These are phyloP conservation scores for Pherbina coryleti DNA, from an alignment of 2,888 invertebrate genomes.

Conservation along the genomic window DNA sequence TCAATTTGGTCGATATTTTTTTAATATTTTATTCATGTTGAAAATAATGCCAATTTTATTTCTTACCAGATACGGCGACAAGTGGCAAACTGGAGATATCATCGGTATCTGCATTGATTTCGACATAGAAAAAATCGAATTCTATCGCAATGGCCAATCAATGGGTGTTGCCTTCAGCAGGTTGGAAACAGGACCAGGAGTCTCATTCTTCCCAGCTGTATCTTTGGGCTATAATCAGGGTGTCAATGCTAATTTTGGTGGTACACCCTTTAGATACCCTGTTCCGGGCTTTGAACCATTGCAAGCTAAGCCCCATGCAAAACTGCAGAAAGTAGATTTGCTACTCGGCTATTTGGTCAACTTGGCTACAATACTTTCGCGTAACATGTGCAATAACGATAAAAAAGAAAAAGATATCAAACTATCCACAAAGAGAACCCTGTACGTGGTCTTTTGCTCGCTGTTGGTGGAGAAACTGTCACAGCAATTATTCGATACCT, in stretches of 20 bases:
- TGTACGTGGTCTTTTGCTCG: constrained; percentile 72
- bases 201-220: constrained; percentile 85
- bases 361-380: constrained; percentile 62
- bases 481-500: constrained; percentile 74
- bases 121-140: constrained; percentile 78
- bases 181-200: constrained; percentile 78
- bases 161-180: constrained; percentile 81
- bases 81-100: constrained; percentile 87
- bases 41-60: neutral
- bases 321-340: constrained; percentile 60
- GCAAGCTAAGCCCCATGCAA: constrained; percentile 71
- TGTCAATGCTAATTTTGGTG: constrained; percentile 84
- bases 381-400: constrained; percentile 55
- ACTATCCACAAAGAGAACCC: constrained; percentile 69
- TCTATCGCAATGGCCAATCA: constrained; percentile 79
- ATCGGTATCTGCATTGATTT: constrained; percentile 82
- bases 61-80: constrained; percentile 76
- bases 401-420: constrained; percentile 49
- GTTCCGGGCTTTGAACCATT: constrained; percentile 77
- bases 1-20: neutral
- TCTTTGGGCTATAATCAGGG: constrained; percentile 83
- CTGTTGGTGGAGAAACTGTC: constrained; percentile 75
- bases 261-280: constrained; percentile 77
- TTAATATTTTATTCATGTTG: neutral
- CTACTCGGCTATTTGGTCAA: constrained; percentile 64